These are phyloP conservation scores for Lithobates pipiens DNA, from an alignment of 2,797 vertebrate genomes.

Conservation along the genomic window DNA sequence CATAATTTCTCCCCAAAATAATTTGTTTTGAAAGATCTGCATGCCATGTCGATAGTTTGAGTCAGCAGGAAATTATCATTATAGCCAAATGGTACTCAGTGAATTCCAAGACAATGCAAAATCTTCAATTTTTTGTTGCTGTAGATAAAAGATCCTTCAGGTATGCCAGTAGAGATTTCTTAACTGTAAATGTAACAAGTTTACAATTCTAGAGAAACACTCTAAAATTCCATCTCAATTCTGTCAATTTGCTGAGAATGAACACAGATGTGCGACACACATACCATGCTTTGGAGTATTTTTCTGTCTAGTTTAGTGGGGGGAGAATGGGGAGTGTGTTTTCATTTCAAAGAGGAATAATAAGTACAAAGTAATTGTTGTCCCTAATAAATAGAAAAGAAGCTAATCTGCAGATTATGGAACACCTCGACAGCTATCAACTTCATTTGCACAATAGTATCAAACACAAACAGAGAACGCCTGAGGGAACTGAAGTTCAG, in stretches of 20 bases:
- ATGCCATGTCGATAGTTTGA: background rate
- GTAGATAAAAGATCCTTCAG: too few relatives aligned
- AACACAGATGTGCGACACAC: background rate
- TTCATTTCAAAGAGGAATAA: conserved; percentile 1
- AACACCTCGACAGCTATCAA: conserved; percentile 1
- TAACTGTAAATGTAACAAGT: background rate
- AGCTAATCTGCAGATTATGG: background rate
- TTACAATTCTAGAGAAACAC: background rate
- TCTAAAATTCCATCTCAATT: background rate
- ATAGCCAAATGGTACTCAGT: too few relatives aligned
- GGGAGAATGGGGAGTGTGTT: background rate
- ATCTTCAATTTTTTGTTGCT: background rate
- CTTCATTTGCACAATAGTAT: conserved; percentile 8
- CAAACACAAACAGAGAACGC: background rate
- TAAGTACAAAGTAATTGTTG: conserved; percentile 2
- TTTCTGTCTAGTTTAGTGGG: background rate
- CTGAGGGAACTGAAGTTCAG: background rate
- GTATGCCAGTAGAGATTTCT: background rate
- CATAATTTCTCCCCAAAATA: background rate
- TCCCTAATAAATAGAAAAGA: conserved; percentile 6
- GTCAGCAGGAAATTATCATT: too few relatives aligned
- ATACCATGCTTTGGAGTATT: background rate
- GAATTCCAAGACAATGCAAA: background rate
- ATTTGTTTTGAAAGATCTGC: background rate
- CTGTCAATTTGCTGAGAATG: conserved; percentile 2